phyloP scores from a whole-genome alignment of 2,888 invertebrate species.

The Limulus polyphemus region DNA sequence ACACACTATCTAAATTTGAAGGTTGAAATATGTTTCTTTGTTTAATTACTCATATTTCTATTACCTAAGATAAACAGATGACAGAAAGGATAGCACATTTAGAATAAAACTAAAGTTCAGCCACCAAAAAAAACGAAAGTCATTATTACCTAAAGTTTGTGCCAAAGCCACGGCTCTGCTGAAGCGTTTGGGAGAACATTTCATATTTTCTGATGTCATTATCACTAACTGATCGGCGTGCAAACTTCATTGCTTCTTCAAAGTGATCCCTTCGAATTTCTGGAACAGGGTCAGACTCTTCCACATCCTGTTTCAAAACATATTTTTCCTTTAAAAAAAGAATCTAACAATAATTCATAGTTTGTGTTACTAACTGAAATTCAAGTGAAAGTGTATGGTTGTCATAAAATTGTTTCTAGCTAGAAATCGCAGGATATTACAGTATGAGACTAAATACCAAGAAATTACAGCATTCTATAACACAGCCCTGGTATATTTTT shows the following conservation, averaged over 20 bases:
- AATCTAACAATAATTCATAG: constrained; percentile 1
- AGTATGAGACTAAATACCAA: too few relatives aligned
- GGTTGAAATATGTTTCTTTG: too few relatives aligned
- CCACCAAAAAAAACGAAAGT: not conserved
- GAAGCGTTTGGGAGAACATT: constrained; percentile 99
- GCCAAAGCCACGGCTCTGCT: constrained; percentile 97
- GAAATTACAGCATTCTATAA: too few relatives aligned
- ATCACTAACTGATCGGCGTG: constrained; percentile 93
- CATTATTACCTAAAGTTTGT: constrained; percentile 70
- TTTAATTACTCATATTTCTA: too few relatives aligned
- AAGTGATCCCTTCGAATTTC: constrained; percentile 96
- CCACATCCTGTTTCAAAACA: constrained; percentile 40
- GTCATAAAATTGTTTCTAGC: too few relatives aligned
- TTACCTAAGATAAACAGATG: constrained; percentile 1
- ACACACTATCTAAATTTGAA: too few relatives aligned
- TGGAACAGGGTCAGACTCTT: constrained; percentile 93
- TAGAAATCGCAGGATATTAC: too few relatives aligned
- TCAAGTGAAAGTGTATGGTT: too few relatives aligned
- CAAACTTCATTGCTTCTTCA: constrained; percentile 98
- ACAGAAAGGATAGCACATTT: not conserved
- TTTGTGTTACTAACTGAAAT: too few relatives aligned
- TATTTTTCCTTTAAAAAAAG: constrained; percentile 1
- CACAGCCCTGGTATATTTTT: too few relatives aligned
- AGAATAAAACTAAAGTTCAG: too few relatives aligned
- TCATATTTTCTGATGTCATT: constrained; percentile 99